Percentiles rank a stretch among this genome's conserved stretches.
Conservation (phyloP, 2,888 invertebrate species). For the Philopedon plagiatum region DNA sequence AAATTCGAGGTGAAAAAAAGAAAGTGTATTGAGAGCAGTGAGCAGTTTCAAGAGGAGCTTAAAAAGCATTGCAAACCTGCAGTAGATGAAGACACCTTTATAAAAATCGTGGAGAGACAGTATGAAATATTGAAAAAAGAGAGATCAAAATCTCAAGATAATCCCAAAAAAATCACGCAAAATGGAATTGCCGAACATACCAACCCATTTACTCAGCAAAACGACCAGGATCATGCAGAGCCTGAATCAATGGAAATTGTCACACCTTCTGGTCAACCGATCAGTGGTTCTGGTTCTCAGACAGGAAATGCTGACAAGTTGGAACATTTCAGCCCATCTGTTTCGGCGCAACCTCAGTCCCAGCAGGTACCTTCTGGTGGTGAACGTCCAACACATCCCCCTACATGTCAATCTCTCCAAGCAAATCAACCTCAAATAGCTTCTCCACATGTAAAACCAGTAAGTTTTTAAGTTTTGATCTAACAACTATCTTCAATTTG, state of each 20-base stretch:
- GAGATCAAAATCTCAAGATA: conserved; percentile 74
- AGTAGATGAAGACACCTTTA: conserved; percentile 94
- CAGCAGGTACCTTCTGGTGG: conserved; percentile 45
- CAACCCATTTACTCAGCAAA: conserved; percentile 52
- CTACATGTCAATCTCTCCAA: conserved; percentile 44
- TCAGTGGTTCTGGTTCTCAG: conserved; percentile 22
- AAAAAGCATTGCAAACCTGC: conserved; percentile 95
- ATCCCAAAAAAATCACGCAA: conserved; percentile 69
- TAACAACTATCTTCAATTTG: too few species aligned
- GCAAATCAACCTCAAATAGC: conserved; percentile 27
- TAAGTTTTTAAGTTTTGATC: too few species aligned
- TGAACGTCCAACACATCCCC: conserved; percentile 49
- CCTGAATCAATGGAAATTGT: conserved; percentile 46
- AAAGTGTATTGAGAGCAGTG: conserved; percentile 94
- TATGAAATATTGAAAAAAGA: conserved; percentile 82
- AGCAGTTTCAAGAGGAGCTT: conserved; percentile 92
- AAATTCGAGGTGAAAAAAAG: conserved; percentile 96
- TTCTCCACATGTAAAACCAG: conserved; percentile 41
- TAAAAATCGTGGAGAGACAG: conserved; percentile 90
- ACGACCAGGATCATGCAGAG: conserved; percentile 57
- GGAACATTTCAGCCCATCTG: conserved; percentile 52
- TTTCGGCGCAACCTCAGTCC: conserved; percentile 47
- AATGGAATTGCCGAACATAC: conserved; percentile 63
- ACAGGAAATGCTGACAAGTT: conserved; percentile 47
- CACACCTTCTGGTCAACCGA: conserved; percentile 2